Evolutionary conservation across 2,113 vertebrate species (phyloP).

Genomic region (Dolichotis patagonum): DNA sequence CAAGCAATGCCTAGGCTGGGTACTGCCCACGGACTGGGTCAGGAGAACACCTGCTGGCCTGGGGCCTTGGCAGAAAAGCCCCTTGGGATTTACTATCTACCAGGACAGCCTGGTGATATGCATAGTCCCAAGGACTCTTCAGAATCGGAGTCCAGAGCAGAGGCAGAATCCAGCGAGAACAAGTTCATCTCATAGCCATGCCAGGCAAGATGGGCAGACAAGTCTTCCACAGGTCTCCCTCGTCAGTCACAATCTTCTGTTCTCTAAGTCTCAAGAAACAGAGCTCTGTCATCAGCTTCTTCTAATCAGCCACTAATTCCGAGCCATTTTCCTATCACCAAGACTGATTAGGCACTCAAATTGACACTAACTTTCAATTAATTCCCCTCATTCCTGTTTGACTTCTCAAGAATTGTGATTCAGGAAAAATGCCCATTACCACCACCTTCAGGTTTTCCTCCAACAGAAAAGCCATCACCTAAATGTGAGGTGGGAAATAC

Average conservation of each 20-base stretch:
- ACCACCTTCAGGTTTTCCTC: background rate
- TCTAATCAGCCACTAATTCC: background rate
- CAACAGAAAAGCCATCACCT: background rate
- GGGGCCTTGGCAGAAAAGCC: background rate
- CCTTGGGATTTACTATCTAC: background rate
- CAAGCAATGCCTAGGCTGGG: background rate
- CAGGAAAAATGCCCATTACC: background rate
- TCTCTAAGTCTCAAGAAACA: background rate
- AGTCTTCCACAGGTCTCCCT: background rate
- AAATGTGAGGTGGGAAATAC: background rate
- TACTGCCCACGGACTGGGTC: accelerated
- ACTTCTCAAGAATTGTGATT: background rate
- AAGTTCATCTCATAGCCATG: background rate
- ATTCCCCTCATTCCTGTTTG: background rate
- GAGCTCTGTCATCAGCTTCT: background rate
- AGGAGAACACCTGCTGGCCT: background rate
- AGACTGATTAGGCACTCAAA: background rate
- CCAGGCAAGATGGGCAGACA: background rate
- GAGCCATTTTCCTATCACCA: background rate
- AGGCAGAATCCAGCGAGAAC: background rate
- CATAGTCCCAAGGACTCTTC: background rate
- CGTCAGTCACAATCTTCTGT: accelerated
- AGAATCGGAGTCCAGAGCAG: background rate
- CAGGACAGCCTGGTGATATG: background rate
- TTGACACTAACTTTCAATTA: background rate